Conservation (phyloP, 2,888 invertebrate species). For the Andricus quercusramuli region DNA sequence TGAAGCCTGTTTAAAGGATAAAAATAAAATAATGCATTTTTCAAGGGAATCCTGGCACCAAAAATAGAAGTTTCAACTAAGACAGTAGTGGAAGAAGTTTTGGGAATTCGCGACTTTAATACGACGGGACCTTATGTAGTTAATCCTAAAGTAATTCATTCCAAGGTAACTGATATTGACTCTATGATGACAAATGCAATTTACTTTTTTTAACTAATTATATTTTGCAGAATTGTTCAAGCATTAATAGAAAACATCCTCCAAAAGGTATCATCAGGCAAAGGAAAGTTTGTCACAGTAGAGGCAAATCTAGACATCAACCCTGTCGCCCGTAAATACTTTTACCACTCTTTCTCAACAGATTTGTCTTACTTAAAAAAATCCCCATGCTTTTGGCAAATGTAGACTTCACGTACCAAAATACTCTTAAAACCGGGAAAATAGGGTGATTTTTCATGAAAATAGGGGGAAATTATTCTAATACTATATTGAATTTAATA, state of each 20-base stretch:
- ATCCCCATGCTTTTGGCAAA: neutral
- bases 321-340: constrained; percentile 62
- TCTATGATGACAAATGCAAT: neutral
- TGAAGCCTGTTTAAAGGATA: neutral
- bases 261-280: constrained; percentile 70
- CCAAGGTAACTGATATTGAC: constrained; percentile 65
- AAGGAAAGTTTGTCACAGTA: constrained; percentile 72
- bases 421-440: no score
- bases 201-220: constrained; percentile 28
- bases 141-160: constrained; percentile 77
- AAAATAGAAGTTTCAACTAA: constrained; percentile 86
- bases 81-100: constrained; percentile 84
- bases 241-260: constrained; percentile 62
- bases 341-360: neutral
- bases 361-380: neutral
- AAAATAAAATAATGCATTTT: constrained; percentile 45
- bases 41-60: constrained; percentile 85
- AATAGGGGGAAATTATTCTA: no score
- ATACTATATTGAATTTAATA: no score
- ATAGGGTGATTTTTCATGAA: no score
- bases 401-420: no score
- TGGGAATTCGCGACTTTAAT: constrained; percentile 61
- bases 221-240: constrained; percentile 62
- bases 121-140: constrained; percentile 65
- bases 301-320: constrained; percentile 59